Evolutionary conservation across 2,888 invertebrate species (phyloP).

Genomic region (Rutpela maculata): DNA sequence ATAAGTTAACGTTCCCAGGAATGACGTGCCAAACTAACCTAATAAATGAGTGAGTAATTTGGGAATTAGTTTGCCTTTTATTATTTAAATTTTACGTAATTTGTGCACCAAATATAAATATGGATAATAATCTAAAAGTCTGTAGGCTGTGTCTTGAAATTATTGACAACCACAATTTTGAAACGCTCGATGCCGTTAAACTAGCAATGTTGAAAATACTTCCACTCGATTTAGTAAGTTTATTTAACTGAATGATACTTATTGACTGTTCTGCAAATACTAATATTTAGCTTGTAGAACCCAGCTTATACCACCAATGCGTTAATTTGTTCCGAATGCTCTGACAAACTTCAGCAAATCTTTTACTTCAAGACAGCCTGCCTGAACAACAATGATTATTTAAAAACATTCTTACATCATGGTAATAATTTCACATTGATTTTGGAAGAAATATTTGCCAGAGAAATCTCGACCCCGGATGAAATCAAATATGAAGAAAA

Average conservation of each 20-base stretch:
- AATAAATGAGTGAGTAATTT: too few relatives aligned
- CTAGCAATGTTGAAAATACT: conserved; percentile 26
- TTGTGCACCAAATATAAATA: background rate
- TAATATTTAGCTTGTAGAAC: background rate
- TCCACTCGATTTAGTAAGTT: conserved; percentile 3
- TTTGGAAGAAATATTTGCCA: conserved; percentile 28
- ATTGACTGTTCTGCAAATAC: background rate
- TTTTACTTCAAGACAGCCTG: conserved; percentile 40
- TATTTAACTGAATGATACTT: too few relatives aligned
- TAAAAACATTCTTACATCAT: conserved; percentile 14
- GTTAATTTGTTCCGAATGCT: conserved; percentile 25
- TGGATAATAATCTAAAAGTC: background rate
- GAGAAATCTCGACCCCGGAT: background rate
- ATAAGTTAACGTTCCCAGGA: too few relatives aligned
- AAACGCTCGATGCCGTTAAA: background rate
- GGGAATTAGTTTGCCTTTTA: too few relatives aligned
- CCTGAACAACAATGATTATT: conserved; percentile 30
- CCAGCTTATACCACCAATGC: background rate
- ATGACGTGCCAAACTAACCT: too few relatives aligned
- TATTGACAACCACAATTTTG: background rate
- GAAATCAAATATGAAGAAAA: conserved; percentile 28
- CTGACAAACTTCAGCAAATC: conserved; percentile 24
- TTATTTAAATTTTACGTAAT: too few relatives aligned
- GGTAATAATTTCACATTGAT: background rate
- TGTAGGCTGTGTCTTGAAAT: conserved; percentile 14